A percentile compares a stretch with the other conserved stretches of the same genome.
phyloP scores from a whole-genome alignment of 2,888 invertebrate genomes.

The Julus scanicus region DNA sequence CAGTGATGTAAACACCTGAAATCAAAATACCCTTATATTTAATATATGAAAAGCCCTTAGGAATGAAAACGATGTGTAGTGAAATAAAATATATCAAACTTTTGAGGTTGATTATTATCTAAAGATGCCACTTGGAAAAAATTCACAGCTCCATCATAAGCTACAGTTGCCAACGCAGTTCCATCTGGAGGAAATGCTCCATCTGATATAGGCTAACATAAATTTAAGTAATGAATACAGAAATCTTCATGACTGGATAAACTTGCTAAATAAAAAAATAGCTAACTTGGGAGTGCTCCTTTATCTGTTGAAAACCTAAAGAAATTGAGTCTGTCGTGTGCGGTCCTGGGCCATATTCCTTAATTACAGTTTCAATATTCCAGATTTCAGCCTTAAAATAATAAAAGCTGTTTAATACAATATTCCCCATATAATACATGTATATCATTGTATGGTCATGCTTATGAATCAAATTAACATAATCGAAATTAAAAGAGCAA shows the following conservation, averaged over 20 bases:
- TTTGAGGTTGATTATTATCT: slow-evolving; percentile 60
- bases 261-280: not conserved
- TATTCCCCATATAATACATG: too few species aligned
- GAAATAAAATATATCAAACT: slow-evolving; percentile 56
- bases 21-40: not conserved
- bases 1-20: slow-evolving; percentile 89
- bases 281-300: slow-evolving; percentile 59
- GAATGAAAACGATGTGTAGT: not conserved
- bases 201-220: slow-evolving; percentile 76
- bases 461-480: not conserved
- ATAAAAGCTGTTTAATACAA: not conserved
- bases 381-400: slow-evolving; percentile 70
- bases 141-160: slow-evolving; percentile 87
- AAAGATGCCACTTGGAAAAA: slow-evolving; percentile 78
- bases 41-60: not conserved
- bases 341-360: slow-evolving; percentile 65
- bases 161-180: slow-evolving; percentile 90
- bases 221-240: slow-evolving; percentile 49
- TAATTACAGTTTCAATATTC: slow-evolving; percentile 69
- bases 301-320: slow-evolving; percentile 59
- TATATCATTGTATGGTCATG: not conserved
- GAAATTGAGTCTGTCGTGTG: slow-evolving; percentile 57
- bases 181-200: slow-evolving; percentile 95
- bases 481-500: not conserved
- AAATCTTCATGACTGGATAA: not conserved